Base-by-base conservation (phyloP, 2,113 vertebrate species). In the Chaetodon auriga region DNA sequence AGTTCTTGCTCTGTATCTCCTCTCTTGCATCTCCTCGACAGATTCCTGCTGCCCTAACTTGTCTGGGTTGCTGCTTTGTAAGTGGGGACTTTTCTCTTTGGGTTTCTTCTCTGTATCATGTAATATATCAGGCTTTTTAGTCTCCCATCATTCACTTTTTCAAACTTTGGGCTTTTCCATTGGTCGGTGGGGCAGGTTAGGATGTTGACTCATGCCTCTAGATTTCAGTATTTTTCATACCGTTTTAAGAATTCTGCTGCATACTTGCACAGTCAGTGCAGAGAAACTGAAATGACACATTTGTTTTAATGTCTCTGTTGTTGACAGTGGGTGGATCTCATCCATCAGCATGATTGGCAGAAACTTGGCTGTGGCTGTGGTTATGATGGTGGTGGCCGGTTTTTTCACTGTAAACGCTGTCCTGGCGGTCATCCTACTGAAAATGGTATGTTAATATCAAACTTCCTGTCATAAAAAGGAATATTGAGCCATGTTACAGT, bases 331-430 rank as follows among this genome's bases (percentile, higher is more conserved):
- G 4, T 99, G 98, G 98, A 99, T 99, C 7, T 76, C 95, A 6
- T 93, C 97, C 0, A 91, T 99, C 68, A 92, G 95, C 0, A 85
- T 95, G 73, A 57, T 97, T 57, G 0, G 25, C 0, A 3, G 0
- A 0, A 95, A 95, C 91, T 0, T 94, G 85, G 89, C 96, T 0
- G 97, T 98, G 81, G 91, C 93, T 0, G 83, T 98, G 30, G 96
- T 99, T 69, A 99, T 99, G 98, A 97, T 99, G 96, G 95, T 99
- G 63, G 98, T 99, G 84, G 97, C 98, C 1, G 92, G 91, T 0
- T 99, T 99, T 93, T 99, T 99, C 94, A 98, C 97, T 0, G 93
- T 96, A 2, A 98, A 96, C 0, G 95, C 97, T 0, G 84, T 95
- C 11, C 94, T 99, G 72, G 95, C 96, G 0, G 83, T 99, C 86